Conservation (phyloP, 2,113 vertebrate species). For the Megaceryle torquata region DNA sequence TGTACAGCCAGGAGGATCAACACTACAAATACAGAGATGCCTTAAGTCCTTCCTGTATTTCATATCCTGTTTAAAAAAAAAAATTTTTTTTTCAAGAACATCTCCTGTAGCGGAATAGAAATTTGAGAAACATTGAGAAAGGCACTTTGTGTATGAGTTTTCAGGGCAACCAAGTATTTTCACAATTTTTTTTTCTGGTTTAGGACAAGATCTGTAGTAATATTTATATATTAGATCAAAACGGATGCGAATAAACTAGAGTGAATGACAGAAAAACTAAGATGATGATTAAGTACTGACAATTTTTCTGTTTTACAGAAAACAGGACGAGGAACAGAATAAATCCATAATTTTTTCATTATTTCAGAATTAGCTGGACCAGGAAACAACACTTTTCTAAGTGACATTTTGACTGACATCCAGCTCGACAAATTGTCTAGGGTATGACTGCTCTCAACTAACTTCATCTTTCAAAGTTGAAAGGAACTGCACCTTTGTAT, state of each 20-base stretch:
- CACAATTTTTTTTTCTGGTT: not conserved
- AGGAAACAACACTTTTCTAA: not conserved
- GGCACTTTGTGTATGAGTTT: not conserved
- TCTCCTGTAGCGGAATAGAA: not conserved
- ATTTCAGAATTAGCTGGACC: not conserved
- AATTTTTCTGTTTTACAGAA: not conserved
- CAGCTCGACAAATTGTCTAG: not conserved
- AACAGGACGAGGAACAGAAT: not conserved
- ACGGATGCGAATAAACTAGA: not conserved
- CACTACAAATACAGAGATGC: conserved; percentile 88
- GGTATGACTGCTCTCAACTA: not conserved
- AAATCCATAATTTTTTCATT: not conserved
- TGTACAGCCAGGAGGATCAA: conserved; percentile 97
- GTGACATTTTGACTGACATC: not conserved
- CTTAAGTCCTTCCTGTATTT: conserved; percentile 85
- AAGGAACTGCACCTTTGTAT: not conserved
- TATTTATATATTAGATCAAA: not conserved
- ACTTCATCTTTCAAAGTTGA: not conserved
- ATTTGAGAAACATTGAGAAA: not conserved
- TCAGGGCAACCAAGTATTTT: not conserved
- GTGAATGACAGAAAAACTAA: not conserved
- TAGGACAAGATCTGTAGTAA: not conserved
- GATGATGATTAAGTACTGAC: not conserved
- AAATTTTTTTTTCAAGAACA: not conserved
- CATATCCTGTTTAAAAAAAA: conserved; percentile 80